These are phyloP conservation scores for Eonycteris spelaea DNA, from an alignment of 2,113 vertebrate species.

Conservation along the genomic window DNA sequence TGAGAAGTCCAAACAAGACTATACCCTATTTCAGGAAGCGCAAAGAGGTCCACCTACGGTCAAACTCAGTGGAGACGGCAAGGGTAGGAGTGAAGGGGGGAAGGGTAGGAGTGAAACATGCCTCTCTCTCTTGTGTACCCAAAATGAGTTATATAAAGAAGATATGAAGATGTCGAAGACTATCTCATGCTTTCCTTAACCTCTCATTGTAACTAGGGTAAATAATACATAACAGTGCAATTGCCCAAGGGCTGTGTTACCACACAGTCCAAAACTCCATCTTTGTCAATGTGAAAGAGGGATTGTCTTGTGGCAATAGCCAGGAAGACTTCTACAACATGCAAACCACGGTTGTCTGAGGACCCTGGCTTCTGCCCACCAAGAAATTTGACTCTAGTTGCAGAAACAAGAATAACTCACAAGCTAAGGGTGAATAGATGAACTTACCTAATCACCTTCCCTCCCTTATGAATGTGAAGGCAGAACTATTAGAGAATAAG, in stretches of 20 bases:
- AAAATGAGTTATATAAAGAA: neutral
- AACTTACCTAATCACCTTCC: neutral
- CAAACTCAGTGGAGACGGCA: neutral
- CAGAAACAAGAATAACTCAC: slow-evolving; percentile 24
- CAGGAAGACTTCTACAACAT: neutral
- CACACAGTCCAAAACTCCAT: neutral
- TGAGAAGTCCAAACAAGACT: neutral
- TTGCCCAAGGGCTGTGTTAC: neutral
- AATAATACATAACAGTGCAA: neutral
- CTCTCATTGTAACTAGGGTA: neutral
- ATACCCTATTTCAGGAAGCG: neutral
- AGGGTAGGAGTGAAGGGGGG: no score
- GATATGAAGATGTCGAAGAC: neutral
- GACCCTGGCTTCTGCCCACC: neutral
- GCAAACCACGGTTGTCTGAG: neutral
- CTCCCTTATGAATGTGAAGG: neutral
- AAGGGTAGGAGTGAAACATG: no score
- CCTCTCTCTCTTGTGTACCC: neutral
- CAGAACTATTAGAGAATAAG: neutral
- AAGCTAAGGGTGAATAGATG: neutral
- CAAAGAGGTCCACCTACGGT: neutral
- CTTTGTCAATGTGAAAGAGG: neutral
- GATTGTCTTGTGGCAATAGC: neutral
- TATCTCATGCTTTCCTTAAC: neutral
- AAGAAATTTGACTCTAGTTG: neutral